phyloP scores from a whole-genome alignment of 2,888 invertebrate species.

The Leptopterna dolabrata region DNA sequence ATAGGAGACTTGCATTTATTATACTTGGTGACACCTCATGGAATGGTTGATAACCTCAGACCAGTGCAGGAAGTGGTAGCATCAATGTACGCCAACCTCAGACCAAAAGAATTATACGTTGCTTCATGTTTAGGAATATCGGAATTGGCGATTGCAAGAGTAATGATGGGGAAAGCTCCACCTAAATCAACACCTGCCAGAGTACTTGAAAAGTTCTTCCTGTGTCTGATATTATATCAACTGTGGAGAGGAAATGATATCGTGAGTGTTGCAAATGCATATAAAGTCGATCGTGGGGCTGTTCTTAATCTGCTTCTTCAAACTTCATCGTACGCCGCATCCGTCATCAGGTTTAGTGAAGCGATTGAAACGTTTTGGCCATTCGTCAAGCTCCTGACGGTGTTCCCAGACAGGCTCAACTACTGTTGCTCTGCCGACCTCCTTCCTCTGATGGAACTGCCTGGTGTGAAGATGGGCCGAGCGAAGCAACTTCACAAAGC shows the following conservation, averaged over 20 bases:
- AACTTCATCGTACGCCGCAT: constrained; percentile 79
- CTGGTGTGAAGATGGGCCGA: constrained; percentile 86
- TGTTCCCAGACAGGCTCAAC: constrained; percentile 79
- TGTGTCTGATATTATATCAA: constrained; percentile 86
- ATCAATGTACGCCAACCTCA: constrained; percentile 9
- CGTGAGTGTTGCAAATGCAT: constrained; percentile 70
- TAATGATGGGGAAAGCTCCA: constrained; percentile 56
- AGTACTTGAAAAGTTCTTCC: constrained; percentile 83
- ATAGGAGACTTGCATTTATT: constrained; percentile 86
- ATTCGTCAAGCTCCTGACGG: constrained; percentile 79
- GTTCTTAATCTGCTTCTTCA: constrained; percentile 81
- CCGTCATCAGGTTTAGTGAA: constrained; percentile 84
- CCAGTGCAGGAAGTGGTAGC: constrained; percentile 58
- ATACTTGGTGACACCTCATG: constrained; percentile 87
- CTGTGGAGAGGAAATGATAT: constrained; percentile 78
- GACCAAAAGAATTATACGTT: constrained; percentile 31
- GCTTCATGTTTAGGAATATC: constrained; percentile 43
- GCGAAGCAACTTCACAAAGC: constrained; percentile 86
- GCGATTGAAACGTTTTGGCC: constrained; percentile 85
- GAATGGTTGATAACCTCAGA: constrained; percentile 70
- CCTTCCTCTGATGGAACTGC: constrained; percentile 85
- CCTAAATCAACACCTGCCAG: constrained; percentile 72
- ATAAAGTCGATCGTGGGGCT: constrained; percentile 79
- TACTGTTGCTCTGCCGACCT: constrained; percentile 86
- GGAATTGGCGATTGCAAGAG: constrained; percentile 10